Evolutionary conservation across 2,888 invertebrate genomes (phyloP), one percentile per base, ranked within the genome.

Genomic region (Andrena marginata): DNA sequence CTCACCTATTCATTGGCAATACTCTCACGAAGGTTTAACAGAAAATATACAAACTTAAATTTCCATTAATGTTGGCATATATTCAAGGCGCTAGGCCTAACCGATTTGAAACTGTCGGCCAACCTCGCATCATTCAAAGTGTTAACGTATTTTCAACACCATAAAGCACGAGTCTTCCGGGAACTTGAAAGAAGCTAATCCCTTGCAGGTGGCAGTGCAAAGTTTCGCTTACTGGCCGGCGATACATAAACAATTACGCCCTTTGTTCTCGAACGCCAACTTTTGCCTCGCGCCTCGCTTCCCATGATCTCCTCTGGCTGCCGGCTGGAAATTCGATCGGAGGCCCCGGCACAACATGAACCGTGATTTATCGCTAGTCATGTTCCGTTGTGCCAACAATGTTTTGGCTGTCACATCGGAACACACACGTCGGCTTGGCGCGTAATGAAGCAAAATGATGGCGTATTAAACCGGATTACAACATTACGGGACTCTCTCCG

Each of bases 351-450:
- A 54, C 64, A 23, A 56, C 63, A 35, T 69, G 70, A 75, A 62
- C 51, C 67, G 59, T 76, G 70, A 85, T 84, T 83, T 76, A 78
- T 80, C 64, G 70, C 56, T 72, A 63, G 78, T 64, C 73, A 29
- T 80, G 80, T 85, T 75, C 65, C 72, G 29, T 69, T 75, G 69
- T 73, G 80, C 76, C 83, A 80, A 85, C 80, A 71, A 78, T 84
- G 70, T 76, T 73, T 83, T 64, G 78, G 56, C 80, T 68, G 83
- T 80, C 77, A 42, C 59, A 72, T 48, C n/a, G 72, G 71, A 62
- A 29, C 65, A 35, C 56, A 49, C 65, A 26, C 33, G 51, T 62
- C 72, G 56, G 35, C 67, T 16, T 20, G 51, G 56, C 59, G 71
- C 26, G 69, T 78, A 76, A 83, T 84, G 71, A 76, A 80, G 75